Percentiles rank a stretch among this genome's conserved stretches.
phyloP scores from a whole-genome alignment of 2,888 invertebrate genomes.

The Rhaphigaster nebulosa region DNA sequence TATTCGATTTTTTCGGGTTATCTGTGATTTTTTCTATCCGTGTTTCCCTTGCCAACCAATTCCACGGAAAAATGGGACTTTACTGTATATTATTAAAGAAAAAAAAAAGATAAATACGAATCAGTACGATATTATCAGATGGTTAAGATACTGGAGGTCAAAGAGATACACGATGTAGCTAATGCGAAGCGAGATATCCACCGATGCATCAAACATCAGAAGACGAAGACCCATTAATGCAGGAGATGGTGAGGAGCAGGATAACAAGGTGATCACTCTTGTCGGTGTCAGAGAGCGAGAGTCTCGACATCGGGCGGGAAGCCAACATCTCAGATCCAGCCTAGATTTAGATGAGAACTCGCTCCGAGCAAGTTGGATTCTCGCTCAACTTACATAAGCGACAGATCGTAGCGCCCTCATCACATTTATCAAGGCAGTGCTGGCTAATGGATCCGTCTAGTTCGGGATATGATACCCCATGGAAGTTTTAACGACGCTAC shows the following conservation, averaged over 20 bases:
- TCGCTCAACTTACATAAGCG: background rate
- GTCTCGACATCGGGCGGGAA: background rate
- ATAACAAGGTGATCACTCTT: slow-evolving; percentile 16
- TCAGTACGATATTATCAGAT: no score
- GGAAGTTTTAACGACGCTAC: no score
- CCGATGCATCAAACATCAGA: background rate
- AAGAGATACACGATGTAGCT: background rate
- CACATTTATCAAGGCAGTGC: background rate
- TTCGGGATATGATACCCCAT: background rate
- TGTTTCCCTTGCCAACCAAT: no score
- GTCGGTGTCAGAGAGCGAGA: background rate
- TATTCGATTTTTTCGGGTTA: no score
- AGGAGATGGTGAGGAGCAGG: background rate
- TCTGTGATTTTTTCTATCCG: no score
- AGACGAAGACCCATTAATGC: background rate
- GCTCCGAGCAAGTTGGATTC: background rate
- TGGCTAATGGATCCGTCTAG: background rate
- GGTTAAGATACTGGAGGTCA: no score
- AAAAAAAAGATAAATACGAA: no score
- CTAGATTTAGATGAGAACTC: background rate
- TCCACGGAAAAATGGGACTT: no score
- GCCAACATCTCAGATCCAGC: background rate
- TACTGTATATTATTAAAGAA: no score
- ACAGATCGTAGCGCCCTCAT: background rate
- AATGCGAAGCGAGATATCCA: background rate